Conservation (phyloP, 1,140 invertebrate species). For the Caerostris darwini region DNA sequence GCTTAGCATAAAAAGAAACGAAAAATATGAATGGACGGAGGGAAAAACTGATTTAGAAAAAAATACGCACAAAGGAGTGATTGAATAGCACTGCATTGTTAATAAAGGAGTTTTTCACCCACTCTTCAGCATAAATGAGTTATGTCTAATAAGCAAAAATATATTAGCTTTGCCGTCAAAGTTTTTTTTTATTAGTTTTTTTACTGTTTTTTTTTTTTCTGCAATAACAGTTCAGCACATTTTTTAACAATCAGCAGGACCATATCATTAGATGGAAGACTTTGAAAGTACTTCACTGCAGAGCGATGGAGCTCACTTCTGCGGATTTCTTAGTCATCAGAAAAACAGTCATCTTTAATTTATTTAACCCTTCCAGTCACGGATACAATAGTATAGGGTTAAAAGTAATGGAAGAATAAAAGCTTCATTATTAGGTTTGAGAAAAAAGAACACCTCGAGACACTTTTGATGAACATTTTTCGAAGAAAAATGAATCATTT, state of each 20-base stretch:
- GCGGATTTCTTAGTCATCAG: slow-evolving; percentile 21
- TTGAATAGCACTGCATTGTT: not conserved
- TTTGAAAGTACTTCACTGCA: not conserved
- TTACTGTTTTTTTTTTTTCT: not conserved
- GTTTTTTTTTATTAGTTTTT: not conserved
- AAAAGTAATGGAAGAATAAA: not conserved
- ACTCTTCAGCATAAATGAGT: not conserved
- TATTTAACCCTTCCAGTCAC: not conserved
- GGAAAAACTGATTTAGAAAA: not conserved
- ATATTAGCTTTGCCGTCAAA: not conserved
- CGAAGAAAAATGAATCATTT: not conserved
- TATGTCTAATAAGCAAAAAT: not conserved
- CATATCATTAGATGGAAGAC: not conserved
- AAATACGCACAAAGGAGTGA: not conserved
- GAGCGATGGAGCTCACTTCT: not conserved
- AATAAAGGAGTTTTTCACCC: not conserved
- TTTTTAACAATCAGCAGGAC: not conserved
- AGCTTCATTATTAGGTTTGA: not conserved
- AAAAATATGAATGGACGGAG: too few relatives aligned
- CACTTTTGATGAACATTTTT: too few relatives aligned
- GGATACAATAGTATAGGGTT: not conserved
- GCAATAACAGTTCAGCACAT: not conserved
- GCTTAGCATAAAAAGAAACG: too few relatives aligned
- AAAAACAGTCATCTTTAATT: not conserved
- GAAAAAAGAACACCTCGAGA: not conserved